Percentiles rank a stretch among this genome's conserved stretches.
Conservation (phyloP, 2,888 invertebrate genomes). For the Steinernema carpocapsae region DNA sequence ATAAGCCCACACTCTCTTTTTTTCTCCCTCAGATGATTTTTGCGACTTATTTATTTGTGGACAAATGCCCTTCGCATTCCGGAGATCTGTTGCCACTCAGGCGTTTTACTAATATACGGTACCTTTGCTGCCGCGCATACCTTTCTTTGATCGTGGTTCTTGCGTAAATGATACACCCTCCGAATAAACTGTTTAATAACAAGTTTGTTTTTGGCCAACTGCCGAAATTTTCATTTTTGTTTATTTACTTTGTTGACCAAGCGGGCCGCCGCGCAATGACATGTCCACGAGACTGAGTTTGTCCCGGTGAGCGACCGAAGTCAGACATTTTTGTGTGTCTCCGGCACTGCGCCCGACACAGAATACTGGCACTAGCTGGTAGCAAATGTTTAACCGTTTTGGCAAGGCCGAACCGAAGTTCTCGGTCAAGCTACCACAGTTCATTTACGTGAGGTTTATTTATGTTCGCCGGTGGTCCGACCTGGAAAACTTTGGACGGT, state of each 20-base stretch:
- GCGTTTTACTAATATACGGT: too few species aligned
- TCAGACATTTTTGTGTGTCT: background rate
- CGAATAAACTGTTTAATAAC: background rate
- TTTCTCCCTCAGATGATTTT: too few species aligned
- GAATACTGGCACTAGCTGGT: conserved; percentile 13
- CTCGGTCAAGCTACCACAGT: background rate
- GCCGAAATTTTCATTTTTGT: conserved; percentile 14
- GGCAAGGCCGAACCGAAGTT: background rate
- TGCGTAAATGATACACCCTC: too few species aligned
- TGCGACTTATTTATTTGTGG: too few species aligned
- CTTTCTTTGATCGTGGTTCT: too few species aligned
- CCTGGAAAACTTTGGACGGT: too few species aligned
- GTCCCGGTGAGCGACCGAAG: background rate
- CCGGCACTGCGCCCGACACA: background rate
- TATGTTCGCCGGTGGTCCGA: background rate
- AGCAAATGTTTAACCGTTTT: conserved; percentile 1
- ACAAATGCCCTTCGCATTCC: too few species aligned
- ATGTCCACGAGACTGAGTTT: background rate
- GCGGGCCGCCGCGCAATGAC: background rate
- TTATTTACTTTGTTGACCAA: conserved; percentile 25
- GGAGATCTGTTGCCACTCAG: too few species aligned
- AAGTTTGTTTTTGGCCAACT: conserved; percentile 5
- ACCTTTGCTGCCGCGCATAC: too few species aligned
- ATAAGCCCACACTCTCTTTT: background rate
- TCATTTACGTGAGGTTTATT: conserved; percentile 3